These are phyloP conservation scores for Hyla sarda DNA, from an alignment of 2,113 vertebrate species.

Conservation along the genomic window DNA sequence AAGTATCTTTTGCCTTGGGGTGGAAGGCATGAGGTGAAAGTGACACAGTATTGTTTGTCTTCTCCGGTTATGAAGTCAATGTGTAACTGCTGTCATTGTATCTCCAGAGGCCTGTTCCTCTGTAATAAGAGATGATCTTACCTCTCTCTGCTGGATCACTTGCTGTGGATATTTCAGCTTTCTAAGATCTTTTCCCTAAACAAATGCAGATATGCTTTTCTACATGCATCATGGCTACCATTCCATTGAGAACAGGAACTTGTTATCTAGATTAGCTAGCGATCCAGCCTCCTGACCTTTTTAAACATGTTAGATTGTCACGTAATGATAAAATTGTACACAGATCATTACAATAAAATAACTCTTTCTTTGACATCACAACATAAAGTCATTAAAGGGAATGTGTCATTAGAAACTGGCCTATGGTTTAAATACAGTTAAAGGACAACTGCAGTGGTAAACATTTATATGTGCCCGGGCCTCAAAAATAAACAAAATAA, in stretches of 20 bases:
- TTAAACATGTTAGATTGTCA: not conserved
- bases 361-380: no score
- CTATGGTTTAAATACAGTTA: no score
- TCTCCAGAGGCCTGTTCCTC: slow-evolving; percentile 61
- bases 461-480: no score
- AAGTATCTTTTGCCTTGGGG: not conserved
- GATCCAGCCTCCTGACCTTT: not conserved
- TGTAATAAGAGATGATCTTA: slow-evolving; percentile 48
- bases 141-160: not conserved
- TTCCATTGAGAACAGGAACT: not conserved
- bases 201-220: not conserved
- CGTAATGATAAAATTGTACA: not conserved
- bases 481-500: no score
- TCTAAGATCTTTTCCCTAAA: not conserved
- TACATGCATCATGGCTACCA: no score
- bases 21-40: not conserved
- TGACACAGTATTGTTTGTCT: slow-evolving; percentile 10
- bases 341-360: not conserved
- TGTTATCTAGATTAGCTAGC: not conserved
- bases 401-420: no score
- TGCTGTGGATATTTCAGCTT: not conserved
- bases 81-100: slow-evolving; percentile 65
- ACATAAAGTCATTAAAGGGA: no score
- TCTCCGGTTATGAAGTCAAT: slow-evolving; percentile 58
- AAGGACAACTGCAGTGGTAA: no score